A percentile compares a stretch with the other conserved stretches of the same genome.
Evolutionary conservation across 2,888 invertebrate species (phyloP).

Genomic region (Drosophila mettleri): DNA sequence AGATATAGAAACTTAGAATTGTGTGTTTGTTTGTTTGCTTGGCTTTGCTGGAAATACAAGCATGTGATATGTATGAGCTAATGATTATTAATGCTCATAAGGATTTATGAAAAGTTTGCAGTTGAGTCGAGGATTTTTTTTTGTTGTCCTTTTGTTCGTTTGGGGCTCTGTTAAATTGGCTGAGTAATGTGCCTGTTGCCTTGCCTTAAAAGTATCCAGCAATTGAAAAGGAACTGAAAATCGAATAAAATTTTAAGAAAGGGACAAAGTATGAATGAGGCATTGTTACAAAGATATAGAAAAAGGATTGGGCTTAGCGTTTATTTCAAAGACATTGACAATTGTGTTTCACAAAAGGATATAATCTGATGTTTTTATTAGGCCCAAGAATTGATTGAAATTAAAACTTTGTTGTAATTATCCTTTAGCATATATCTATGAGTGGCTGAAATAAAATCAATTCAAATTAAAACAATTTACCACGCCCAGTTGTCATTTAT

Average conservation of each 20-base stretch:
- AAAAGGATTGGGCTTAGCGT: constrained; percentile 4
- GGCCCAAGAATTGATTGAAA: not conserved
- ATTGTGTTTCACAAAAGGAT: constrained; percentile 3
- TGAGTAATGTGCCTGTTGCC: constrained; percentile 52
- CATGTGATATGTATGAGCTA: constrained; percentile 52
- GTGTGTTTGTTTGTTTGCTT: constrained; percentile 15
- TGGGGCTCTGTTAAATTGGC: constrained; percentile 43
- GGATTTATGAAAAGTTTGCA: constrained; percentile 63
- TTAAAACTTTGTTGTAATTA: too few species aligned
- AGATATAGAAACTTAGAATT: constrained; percentile 1
- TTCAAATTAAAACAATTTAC: not conserved
- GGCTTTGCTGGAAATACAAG: constrained; percentile 18
- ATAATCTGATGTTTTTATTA: not conserved
- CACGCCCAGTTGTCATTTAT: not conserved
- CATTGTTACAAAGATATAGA: not conserved
- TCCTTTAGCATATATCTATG: too few species aligned
- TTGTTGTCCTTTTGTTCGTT: not conserved
- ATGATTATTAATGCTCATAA: constrained; percentile 75
- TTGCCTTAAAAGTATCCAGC: constrained; percentile 37
- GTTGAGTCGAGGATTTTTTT: constrained; percentile 14
- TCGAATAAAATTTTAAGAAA: not conserved
- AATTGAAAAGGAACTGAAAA: constrained; percentile 57
- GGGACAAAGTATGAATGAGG: not conserved
- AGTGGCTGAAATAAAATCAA: too few species aligned
- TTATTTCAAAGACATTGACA: not conserved